phyloP scores from a whole-genome alignment of 2,113 vertebrate genomes.

The Fregata magnificens region DNA sequence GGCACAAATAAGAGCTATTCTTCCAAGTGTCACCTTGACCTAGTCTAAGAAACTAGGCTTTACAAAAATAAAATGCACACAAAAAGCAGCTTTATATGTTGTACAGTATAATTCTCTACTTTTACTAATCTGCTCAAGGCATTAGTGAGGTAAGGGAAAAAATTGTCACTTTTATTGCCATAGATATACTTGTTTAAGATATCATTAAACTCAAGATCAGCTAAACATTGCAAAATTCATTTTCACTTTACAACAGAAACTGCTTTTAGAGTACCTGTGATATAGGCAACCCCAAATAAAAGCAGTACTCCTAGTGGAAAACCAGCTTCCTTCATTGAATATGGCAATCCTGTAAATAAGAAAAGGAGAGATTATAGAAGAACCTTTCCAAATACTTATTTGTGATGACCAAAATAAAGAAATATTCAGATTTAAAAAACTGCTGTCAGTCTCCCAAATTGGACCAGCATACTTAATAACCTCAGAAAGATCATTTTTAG shows the following conservation, averaged over 20 bases:
- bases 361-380: neutral
- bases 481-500: neutral
- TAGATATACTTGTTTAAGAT: neutral
- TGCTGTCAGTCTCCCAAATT: neutral
- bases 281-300: constrained; percentile 82
- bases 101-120: neutral
- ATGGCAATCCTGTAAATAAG: constrained; percentile 86
- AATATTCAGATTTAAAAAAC: neutral
- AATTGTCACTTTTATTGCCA: neutral
- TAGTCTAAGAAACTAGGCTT: neutral
- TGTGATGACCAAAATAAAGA: neutral
- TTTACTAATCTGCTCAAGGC: constrained; percentile 39
- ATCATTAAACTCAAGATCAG: neutral
- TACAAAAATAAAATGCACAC: neutral
- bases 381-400: neutral
- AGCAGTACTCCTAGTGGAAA: constrained; percentile 90
- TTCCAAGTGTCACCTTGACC: neutral
- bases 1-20: neutral
- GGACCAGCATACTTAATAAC: neutral
- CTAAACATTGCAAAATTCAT: neutral
- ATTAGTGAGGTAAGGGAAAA: constrained; percentile 43
- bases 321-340: constrained; percentile 92
- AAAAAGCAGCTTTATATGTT: constrained; percentile 46
- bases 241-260: neutral
- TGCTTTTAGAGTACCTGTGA: constrained; percentile 81